Conservation (phyloP, 2,113 vertebrate genomes). For the Mugil cephalus region DNA sequence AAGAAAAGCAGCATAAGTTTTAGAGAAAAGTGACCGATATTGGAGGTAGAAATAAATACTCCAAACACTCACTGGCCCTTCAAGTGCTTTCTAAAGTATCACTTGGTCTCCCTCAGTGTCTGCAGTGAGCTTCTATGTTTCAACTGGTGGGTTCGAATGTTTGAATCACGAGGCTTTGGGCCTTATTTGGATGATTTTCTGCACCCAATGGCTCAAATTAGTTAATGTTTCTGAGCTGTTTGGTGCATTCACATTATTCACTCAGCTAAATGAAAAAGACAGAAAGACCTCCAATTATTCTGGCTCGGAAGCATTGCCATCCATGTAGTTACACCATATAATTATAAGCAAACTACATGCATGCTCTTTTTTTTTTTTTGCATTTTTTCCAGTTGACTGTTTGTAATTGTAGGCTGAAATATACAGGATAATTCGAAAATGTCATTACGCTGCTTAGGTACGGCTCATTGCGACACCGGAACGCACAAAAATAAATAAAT, state of each 20-base stretch:
- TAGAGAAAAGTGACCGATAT: no score
- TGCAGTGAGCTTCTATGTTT: no score
- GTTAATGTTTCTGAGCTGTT: background rate
- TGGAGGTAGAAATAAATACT: no score
- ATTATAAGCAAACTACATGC: background rate
- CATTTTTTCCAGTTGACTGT: background rate
- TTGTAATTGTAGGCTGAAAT: background rate
- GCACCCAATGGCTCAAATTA: background rate
- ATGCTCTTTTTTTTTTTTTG: background rate
- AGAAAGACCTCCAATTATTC: background rate
- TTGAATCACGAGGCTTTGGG: no score
- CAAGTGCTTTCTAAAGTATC: no score
- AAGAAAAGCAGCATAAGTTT: no score
- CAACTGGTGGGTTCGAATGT: no score
- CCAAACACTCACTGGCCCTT: no score
- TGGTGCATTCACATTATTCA: background rate
- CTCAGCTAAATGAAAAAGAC: background rate
- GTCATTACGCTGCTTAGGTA: no score
- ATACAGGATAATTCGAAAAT: background rate
- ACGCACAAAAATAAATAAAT: no score
- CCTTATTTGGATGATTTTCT: no score
- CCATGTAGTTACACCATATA: background rate
- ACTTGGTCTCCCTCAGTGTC: no score
- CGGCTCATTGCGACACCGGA: background rate
- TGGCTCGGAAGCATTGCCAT: background rate